Evolutionary conservation across 2,113 vertebrate species (phyloP).

Genomic region (Neogale vison): DNA sequence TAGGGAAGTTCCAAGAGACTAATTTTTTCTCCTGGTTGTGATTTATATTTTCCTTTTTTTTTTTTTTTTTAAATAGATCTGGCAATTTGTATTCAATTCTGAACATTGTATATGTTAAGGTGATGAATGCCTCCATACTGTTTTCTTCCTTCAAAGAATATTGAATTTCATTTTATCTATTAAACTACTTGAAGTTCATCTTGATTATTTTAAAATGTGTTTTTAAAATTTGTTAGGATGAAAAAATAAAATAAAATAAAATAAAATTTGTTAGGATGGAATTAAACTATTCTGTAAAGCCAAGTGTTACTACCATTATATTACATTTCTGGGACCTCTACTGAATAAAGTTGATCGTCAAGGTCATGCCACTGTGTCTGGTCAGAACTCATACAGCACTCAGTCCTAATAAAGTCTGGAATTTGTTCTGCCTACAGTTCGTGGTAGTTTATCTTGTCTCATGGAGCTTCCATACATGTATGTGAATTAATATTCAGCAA

Average conservation of each 20-base stretch:
- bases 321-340: not conserved
- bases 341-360: not conserved
- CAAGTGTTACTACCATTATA: not conserved
- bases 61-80: not conserved
- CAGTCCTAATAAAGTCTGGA: not conserved
- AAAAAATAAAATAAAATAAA: too few species aligned
- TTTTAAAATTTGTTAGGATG: not conserved
- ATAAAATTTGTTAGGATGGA: not conserved
- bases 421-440: not conserved
- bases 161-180: not conserved
- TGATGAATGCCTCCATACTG: not conserved
- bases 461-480: not conserved
- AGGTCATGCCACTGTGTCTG: not conserved
- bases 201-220: not conserved
- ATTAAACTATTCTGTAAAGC: not conserved
- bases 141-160: not conserved
- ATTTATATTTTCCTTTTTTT: not conserved
- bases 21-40: not conserved
- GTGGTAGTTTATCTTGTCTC: not conserved
- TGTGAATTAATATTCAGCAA: not conserved
- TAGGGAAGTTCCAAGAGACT: not conserved
- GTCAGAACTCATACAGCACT: not conserved
- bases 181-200: not conserved
- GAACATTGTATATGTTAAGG: not conserved
- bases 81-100: not conserved